Evolutionary conservation across 2,888 invertebrate genomes (phyloP).

Genomic region (Oxycera nigricornis): DNA sequence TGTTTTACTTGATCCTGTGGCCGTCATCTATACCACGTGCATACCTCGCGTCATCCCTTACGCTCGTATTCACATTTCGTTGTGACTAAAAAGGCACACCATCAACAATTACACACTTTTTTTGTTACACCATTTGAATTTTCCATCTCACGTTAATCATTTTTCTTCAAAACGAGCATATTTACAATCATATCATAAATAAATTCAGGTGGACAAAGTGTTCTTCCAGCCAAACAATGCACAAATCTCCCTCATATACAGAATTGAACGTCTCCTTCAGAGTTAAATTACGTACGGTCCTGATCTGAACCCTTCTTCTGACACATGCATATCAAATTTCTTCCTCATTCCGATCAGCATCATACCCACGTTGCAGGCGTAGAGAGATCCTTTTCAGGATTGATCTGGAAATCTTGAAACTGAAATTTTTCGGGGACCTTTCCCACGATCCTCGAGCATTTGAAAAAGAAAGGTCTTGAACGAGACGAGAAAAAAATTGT

Average conservation of each 20-base stretch:
- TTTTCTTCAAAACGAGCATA: too few species aligned
- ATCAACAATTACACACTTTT: too few species aligned
- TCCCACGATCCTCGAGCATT: conserved; percentile 19
- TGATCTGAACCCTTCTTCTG: conserved; percentile 16
- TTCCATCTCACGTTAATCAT: too few species aligned
- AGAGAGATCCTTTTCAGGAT: background rate
- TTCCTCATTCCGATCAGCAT: conserved; percentile 1
- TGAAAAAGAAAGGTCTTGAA: background rate
- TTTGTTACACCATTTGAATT: too few species aligned
- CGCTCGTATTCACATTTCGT: too few species aligned
- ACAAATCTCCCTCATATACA: background rate
- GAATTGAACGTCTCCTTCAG: background rate
- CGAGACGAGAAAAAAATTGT: background rate
- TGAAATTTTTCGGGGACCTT: conserved; percentile 1
- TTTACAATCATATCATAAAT: too few species aligned
- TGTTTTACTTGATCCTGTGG: too few species aligned
- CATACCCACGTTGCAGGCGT: background rate
- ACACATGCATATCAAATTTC: conserved; percentile 37
- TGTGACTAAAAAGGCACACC: too few species aligned
- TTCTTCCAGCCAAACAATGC: background rate
- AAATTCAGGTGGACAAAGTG: conserved; percentile 22
- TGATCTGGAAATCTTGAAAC: background rate
- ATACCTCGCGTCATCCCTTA: too few species aligned
- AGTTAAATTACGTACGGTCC: background rate
- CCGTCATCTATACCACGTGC: too few species aligned